Conservation (phyloP, 2,113 vertebrate genomes). For the Dipodomys stephensi region DNA sequence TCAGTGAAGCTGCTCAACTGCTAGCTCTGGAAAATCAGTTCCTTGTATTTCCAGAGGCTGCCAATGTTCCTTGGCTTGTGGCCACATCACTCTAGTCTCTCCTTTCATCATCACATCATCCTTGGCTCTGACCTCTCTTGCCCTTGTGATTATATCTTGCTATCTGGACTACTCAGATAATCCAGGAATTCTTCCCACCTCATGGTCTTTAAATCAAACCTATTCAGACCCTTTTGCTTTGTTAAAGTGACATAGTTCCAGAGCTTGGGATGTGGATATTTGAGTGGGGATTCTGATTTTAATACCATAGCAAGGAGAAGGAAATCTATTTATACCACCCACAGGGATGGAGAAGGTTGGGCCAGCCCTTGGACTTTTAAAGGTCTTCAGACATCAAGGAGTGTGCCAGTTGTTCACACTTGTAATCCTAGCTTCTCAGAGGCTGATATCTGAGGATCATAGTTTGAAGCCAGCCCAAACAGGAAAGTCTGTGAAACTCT, state of each 20-base stretch:
- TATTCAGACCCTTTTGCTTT: background rate
- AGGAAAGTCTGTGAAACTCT: too few species aligned
- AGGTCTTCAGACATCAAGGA: too few species aligned
- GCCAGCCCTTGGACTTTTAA: too few species aligned
- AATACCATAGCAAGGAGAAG: background rate
- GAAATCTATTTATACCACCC: too few species aligned
- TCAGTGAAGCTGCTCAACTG: background rate
- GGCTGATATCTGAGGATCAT: too few species aligned
- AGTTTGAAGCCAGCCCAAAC: too few species aligned
- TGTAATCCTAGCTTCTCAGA: too few species aligned
- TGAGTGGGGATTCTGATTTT: rapidly evolving
- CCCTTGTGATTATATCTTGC: background rate
- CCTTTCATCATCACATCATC: rapidly evolving
- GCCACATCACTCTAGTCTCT: background rate
- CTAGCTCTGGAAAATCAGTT: too few species aligned
- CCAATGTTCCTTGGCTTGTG: background rate
- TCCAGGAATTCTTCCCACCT: background rate
- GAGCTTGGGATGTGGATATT: background rate
- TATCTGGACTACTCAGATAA: too few species aligned
- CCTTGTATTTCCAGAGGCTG: background rate
- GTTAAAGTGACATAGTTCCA: background rate
- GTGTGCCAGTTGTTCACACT: too few species aligned
- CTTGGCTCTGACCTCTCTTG: background rate
- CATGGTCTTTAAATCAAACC: background rate
- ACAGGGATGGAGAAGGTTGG: too few species aligned